A percentile compares a stretch with the other conserved stretches of the same genome.
These are phyloP conservation scores for Lepisosteus osseus DNA, from an alignment of 2,113 vertebrate genomes.

Conservation along the genomic window DNA sequence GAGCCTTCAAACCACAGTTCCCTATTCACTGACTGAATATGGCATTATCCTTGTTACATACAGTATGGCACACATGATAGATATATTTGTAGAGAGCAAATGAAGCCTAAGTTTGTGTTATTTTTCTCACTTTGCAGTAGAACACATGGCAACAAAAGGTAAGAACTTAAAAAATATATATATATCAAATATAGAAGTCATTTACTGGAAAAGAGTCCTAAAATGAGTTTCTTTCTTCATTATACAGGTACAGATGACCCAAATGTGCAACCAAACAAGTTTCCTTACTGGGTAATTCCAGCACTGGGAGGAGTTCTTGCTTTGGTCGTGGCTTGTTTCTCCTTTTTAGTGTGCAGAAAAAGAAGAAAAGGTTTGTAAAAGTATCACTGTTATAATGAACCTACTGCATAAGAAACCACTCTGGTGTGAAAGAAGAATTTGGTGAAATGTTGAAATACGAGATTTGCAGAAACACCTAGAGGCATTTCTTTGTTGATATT, in stretches of 20 bases:
- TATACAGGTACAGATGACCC: not conserved
- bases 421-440: no score
- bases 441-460: no score
- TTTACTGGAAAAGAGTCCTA: not conserved
- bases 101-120: not conserved
- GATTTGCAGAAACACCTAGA: no score
- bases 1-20: no score
- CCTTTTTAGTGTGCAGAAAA: slow-evolving; percentile 16
- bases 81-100: not conserved
- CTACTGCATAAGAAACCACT: not conserved
- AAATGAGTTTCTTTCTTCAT: not conserved
- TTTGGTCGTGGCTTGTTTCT: slow-evolving; percentile 9
- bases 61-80: no score
- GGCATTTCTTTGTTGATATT: no score
- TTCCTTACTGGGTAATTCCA: not conserved
- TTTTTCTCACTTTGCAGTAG: not conserved
- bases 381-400: not conserved
- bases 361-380: slow-evolving; percentile 8
- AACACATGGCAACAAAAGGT: not conserved
- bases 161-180: not conserved
- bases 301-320: slow-evolving; percentile 15
- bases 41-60: no score
- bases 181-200: not conserved
- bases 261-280: not conserved
- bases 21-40: no score